phyloP scores from a whole-genome alignment of 2,113 vertebrate genomes.

The Barbus barbus region DNA sequence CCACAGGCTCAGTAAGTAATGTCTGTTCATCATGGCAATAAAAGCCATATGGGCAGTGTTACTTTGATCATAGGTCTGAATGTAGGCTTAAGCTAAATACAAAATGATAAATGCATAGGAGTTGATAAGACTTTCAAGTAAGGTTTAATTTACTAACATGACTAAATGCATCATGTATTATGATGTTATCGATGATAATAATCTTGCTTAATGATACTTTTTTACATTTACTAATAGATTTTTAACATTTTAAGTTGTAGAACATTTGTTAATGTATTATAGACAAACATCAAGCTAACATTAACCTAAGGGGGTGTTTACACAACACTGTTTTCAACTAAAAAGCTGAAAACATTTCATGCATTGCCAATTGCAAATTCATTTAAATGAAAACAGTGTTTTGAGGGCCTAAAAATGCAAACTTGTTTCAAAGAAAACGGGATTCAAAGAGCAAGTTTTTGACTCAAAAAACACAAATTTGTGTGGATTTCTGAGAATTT shows the following conservation, averaged over 20 bases:
- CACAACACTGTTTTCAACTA: no score
- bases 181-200: background rate
- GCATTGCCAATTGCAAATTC: no score
- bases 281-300: background rate
- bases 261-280: background rate
- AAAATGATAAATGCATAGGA: background rate
- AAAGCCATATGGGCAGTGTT: constrained; percentile 35
- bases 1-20: constrained; percentile 12
- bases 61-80: background rate
- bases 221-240: background rate
- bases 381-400: no score
- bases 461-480: no score
- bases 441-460: no score
- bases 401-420: no score
- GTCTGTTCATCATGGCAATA: constrained; percentile 6
- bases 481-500: no score
- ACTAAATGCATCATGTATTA: no score
- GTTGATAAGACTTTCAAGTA: background rate
- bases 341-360: no score
- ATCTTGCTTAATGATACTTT: background rate
- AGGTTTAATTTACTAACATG: background rate
- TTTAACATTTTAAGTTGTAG: background rate
- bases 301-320: no score
- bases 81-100: background rate
- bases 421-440: no score